These are phyloP conservation scores for Zeugodacus cucurbitae DNA, from an alignment of 1,140 invertebrate genomes.

Conservation along the genomic window DNA sequence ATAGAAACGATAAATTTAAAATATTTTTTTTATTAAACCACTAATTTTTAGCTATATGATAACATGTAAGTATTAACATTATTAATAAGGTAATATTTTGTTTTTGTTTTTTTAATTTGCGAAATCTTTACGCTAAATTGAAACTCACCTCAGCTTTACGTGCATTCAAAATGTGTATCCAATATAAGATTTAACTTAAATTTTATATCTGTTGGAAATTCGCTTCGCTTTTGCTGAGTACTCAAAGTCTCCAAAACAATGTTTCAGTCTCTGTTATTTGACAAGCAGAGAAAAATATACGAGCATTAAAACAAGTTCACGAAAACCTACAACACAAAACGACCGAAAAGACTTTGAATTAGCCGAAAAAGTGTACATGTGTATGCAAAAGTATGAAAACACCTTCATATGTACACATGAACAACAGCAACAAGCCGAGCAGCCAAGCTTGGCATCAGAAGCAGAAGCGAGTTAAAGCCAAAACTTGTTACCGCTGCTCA, in stretches of 20 bases:
- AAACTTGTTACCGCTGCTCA: background rate
- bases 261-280: background rate
- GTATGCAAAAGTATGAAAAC: background rate
- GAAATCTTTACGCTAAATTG: too few relatives aligned
- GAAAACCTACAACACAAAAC: background rate
- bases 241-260: conserved; percentile 7
- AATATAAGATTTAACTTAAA: too few relatives aligned
- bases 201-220: too few relatives aligned
- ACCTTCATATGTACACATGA: too few relatives aligned
- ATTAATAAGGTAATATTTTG: too few relatives aligned
- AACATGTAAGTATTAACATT: too few relatives aligned
- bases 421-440: background rate
- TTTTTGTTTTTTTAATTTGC: too few relatives aligned
- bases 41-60: too few relatives aligned
- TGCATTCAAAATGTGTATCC: background rate
- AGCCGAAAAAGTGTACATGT: background rate
- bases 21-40: too few relatives aligned
- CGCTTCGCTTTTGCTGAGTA: background rate
- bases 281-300: background rate
- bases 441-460: background rate
- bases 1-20: too few relatives aligned
- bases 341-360: background rate
- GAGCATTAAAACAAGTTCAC: background rate
- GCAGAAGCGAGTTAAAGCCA: conserved; percentile 15
- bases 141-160: conserved; percentile 4